Evolutionary conservation across 1,140 invertebrate species (phyloP).

Genomic region (Psix sp.): DNA sequence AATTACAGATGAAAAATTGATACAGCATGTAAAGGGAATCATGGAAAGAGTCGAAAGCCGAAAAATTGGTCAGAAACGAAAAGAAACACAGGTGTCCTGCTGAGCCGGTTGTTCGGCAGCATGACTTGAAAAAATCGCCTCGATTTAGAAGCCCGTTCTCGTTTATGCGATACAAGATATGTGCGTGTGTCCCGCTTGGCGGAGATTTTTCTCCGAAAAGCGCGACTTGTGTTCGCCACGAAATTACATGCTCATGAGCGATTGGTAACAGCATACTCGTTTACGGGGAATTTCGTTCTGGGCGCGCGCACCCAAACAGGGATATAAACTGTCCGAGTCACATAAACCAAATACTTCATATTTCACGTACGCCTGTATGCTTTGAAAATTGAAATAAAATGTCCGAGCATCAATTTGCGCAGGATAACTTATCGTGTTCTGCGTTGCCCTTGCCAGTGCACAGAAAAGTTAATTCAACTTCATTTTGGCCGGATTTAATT

Average conservation of each 20-base stretch:
- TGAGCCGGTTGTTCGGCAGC: constrained; percentile 54
- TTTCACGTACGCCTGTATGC: constrained; percentile 45
- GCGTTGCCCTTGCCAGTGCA: no score
- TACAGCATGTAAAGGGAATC: constrained; percentile 38
- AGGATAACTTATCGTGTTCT: constrained; percentile 39
- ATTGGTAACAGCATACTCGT: constrained; percentile 61
- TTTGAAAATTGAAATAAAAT: constrained; percentile 56
- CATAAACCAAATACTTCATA: constrained; percentile 61
- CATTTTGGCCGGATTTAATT: constrained; percentile 38
- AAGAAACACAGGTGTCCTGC: constrained; percentile 59
- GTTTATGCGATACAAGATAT: constrained; percentile 60
- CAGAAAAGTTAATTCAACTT: constrained; percentile 41
- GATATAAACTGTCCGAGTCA: constrained; percentile 53
- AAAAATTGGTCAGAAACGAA: constrained; percentile 61
- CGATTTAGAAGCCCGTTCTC: constrained; percentile 63
- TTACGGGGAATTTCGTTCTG: constrained; percentile 48
- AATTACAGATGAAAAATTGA: constrained; percentile 54
- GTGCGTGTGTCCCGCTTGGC: constrained; percentile 36
- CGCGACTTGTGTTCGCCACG: constrained; percentile 59
- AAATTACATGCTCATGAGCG: constrained; percentile 62
- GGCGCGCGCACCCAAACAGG: constrained; percentile 16
- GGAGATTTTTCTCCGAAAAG: constrained; percentile 61
- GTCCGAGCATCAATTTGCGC: constrained; percentile 38
- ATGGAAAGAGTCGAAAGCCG: constrained; percentile 51
- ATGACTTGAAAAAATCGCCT: constrained; percentile 62